Percentiles rank a stretch among this genome's conserved stretches.
These are phyloP conservation scores for pig (Sus scrofa) DNA, from an alignment of 2,113 vertebrate species.

Conservation along the genomic window T2T-Sscrofa CM000830.6:21216001-21216500, in stretches of 20 bases:
- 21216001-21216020: too few species aligned
- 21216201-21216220: neutral
- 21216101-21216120: too few species aligned
- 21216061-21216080: too few species aligned
- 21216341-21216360: neutral
- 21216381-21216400: neutral
- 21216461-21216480: neutral
- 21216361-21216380: neutral
- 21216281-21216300: neutral
- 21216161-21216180: constrained; percentile 4
- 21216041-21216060: too few species aligned
- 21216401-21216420: neutral
- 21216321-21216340: neutral
- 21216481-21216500: neutral
- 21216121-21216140: too few species aligned
- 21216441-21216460: neutral
- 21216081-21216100: too few species aligned
- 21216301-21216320: constrained; percentile 3
- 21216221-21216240: neutral
- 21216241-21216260: neutral
- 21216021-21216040: too few species aligned
- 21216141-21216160: too few species aligned
- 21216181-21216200: neutral
- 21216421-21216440: neutral
- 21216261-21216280: constrained; percentile 3